phyloP scores from a whole-genome alignment of 2,113 vertebrate species.

The Gopherus flavomarginatus region DNA sequence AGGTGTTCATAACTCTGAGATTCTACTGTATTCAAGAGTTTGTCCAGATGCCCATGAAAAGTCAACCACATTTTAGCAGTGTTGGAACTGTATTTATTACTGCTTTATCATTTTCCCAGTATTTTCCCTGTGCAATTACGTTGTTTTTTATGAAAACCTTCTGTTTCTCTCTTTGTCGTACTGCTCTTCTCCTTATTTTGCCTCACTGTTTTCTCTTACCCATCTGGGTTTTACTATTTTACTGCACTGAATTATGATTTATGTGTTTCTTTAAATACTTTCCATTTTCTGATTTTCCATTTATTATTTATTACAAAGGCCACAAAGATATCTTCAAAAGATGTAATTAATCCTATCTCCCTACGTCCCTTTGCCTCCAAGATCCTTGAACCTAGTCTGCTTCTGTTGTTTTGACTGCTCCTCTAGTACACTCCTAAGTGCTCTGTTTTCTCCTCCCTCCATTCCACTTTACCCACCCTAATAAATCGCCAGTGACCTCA shows the following conservation, averaged over 20 bases:
- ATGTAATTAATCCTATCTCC: background rate
- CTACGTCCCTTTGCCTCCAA: background rate
- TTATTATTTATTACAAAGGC: background rate
- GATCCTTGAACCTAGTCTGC: background rate
- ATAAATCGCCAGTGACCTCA: background rate
- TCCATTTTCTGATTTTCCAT: background rate
- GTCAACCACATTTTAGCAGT: background rate
- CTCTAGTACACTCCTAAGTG: background rate
- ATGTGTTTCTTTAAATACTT: background rate
- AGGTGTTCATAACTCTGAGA: too few species aligned
- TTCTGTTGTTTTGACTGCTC: background rate
- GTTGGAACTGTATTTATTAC: background rate
- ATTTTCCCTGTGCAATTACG: background rate
- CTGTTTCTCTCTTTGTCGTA: background rate
- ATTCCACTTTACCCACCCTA: background rate
- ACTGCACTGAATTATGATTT: background rate
- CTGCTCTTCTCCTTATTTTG: background rate
- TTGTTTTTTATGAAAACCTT: background rate
- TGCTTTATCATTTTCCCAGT: background rate
- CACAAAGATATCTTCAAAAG: background rate
- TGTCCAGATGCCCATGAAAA: background rate
- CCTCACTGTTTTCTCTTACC: background rate
- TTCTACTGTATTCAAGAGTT: background rate
- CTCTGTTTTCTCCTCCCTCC: background rate
- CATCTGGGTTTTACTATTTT: background rate